Percentiles rank a stretch among this genome's conserved stretches.
Evolutionary conservation across 1,140 invertebrate species (phyloP).

Genomic region (Lerema accius): DNA sequence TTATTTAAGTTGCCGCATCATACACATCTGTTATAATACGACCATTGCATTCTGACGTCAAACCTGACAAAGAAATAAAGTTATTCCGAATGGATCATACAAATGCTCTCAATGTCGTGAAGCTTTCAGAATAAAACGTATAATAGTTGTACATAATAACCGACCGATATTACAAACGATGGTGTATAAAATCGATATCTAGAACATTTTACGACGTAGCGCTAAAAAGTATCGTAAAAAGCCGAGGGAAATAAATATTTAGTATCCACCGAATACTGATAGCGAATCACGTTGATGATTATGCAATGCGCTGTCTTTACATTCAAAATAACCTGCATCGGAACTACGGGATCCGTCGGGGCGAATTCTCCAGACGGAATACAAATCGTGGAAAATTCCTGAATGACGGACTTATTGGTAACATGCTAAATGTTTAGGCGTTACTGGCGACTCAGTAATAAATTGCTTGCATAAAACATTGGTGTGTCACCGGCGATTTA

Average conservation of each 20-base stretch:
- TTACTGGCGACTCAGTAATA: constrained; percentile 46
- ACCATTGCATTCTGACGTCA: not conserved
- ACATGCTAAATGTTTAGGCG: constrained; percentile 55
- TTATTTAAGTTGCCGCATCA: too few relatives aligned
- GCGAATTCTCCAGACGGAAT: constrained; percentile 78
- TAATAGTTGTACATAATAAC: constrained; percentile 10
- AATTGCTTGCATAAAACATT: constrained; percentile 31
- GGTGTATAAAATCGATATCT: constrained; percentile 45
- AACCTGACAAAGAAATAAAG: not conserved
- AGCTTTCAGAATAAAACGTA: constrained; percentile 12
- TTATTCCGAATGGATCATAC: not conserved
- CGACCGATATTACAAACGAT: constrained; percentile 26
- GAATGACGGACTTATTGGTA: constrained; percentile 65
- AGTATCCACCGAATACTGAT: constrained; percentile 71
- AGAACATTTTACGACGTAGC: constrained; percentile 51
- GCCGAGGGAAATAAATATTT: constrained; percentile 72
- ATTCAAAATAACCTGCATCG: constrained; percentile 78
- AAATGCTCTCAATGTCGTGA: not conserved
- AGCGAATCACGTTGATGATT: constrained; percentile 77
- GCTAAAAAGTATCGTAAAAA: constrained; percentile 58
- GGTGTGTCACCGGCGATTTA: constrained; percentile 2
- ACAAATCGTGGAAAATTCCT: constrained; percentile 78
- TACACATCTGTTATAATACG: too few relatives aligned
- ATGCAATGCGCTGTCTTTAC: constrained; percentile 77
- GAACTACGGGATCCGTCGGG: constrained; percentile 69